Conservation (phyloP, 1,140 invertebrate genomes). For the Odontomachus brunneus region DNA sequence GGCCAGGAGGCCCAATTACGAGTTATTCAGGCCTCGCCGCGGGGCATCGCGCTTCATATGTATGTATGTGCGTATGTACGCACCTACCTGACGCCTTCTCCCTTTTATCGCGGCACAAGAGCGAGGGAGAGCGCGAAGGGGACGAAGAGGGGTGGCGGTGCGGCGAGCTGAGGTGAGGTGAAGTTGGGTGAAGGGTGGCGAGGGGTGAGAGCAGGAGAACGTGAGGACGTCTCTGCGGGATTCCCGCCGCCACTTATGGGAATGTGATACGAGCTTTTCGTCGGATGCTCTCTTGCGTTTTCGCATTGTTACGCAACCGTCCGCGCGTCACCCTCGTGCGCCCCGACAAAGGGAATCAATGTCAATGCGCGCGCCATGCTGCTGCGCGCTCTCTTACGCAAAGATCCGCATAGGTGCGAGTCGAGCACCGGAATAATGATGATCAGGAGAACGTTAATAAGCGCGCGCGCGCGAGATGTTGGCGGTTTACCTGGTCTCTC, state of each 20-base stretch:
- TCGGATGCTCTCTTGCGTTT: slow-evolving; percentile 79
- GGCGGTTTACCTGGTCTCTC: too few relatives aligned
- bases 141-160: not conserved
- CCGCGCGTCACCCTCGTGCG: slow-evolving; percentile 56
- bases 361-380: slow-evolving; percentile 61
- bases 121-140: slow-evolving; percentile 4
- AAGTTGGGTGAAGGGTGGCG: not conserved
- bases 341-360: slow-evolving; percentile 74
- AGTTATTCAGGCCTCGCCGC: slow-evolving; percentile 77
- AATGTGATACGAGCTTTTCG: slow-evolving; percentile 79
- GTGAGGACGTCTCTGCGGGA: slow-evolving; percentile 76
- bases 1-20: slow-evolving; percentile 76
- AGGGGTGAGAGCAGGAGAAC: slow-evolving; percentile 34
- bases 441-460: slow-evolving; percentile 27
- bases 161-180: too few relatives aligned
- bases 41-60: slow-evolving; percentile 49
- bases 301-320: slow-evolving; percentile 80
- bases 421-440: slow-evolving; percentile 34
- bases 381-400: too few relatives aligned
- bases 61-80: not conserved
- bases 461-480: not conserved
- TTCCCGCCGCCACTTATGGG: slow-evolving; percentile 80
- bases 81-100: slow-evolving; percentile 80
- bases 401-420: not conserved
- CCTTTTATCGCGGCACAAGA: slow-evolving; percentile 35